phyloP scores from a whole-genome alignment of 2,113 vertebrate species.

The Nasalis larvatus region DNA sequence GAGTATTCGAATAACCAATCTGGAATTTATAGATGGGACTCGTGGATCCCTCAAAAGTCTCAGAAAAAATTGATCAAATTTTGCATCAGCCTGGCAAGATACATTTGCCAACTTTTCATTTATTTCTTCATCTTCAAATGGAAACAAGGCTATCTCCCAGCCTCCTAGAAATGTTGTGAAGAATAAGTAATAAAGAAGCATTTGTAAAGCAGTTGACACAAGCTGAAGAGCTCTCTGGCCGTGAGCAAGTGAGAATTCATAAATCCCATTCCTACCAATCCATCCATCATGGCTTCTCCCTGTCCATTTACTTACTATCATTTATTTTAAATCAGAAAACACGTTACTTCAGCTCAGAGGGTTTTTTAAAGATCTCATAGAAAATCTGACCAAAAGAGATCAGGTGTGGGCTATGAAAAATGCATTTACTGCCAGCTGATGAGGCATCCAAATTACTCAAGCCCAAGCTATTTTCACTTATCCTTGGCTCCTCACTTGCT shows the following conservation, averaged over 20 bases:
- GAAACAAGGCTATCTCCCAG: not conserved
- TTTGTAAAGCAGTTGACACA: not conserved
- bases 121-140: not conserved
- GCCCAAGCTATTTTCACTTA: not conserved
- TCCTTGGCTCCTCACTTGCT: not conserved
- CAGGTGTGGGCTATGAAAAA: not conserved
- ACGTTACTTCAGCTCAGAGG: not conserved
- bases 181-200: not conserved
- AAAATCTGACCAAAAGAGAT: not conserved
- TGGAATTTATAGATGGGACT: not conserved
- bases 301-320: not conserved
- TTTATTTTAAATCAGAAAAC: constrained; percentile 40
- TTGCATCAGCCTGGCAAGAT: not conserved
- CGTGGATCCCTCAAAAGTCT: not conserved
- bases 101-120: not conserved
- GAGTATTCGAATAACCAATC: not conserved
- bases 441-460: not conserved
- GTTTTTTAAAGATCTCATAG: not conserved
- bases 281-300: not conserved
- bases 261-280: not conserved
- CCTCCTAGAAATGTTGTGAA: not conserved
- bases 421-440: not conserved
- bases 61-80: not conserved
- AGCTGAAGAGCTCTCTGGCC: not conserved
- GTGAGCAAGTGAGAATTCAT: not conserved